Evolutionary conservation across 2,888 invertebrate genomes (phyloP).

Genomic region (Tubulanus polymorphus): DNA sequence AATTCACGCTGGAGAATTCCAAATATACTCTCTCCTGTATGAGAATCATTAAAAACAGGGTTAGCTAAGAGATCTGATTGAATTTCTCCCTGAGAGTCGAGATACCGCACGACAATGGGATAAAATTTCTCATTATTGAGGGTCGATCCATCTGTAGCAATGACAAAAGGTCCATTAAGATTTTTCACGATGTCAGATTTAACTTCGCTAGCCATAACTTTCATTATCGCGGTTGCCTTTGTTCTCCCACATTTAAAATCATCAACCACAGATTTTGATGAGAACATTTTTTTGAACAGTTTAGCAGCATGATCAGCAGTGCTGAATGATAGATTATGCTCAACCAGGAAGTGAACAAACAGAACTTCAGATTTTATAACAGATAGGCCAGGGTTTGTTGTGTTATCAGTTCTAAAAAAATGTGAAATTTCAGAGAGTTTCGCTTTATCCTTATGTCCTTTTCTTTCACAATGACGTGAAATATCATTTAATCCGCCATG

Average conservation of each 20-base stretch:
- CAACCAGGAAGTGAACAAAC: not conserved
- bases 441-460: too few relatives aligned
- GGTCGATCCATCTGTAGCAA: not conserved
- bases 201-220: not conserved
- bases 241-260: not conserved
- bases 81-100: not conserved
- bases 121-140: not conserved
- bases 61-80: not conserved
- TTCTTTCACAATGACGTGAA: too few relatives aligned
- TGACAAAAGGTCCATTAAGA: not conserved
- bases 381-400: not conserved
- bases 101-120: not conserved
- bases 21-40: not conserved
- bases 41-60: not conserved
- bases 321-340: not conserved
- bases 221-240: not conserved
- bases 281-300: not conserved
- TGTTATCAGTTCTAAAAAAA: too few relatives aligned
- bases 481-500: too few relatives aligned
- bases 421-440: too few relatives aligned
- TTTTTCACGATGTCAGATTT: not conserved
- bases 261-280: not conserved
- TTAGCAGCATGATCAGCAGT: not conserved
- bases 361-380: not conserved
- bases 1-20: constrained; percentile 8